Evolutionary conservation across 2,113 vertebrate genomes (phyloP), one percentile per base, ranked within the genome.

Genomic region (Syngnathus scovelli): DNA sequence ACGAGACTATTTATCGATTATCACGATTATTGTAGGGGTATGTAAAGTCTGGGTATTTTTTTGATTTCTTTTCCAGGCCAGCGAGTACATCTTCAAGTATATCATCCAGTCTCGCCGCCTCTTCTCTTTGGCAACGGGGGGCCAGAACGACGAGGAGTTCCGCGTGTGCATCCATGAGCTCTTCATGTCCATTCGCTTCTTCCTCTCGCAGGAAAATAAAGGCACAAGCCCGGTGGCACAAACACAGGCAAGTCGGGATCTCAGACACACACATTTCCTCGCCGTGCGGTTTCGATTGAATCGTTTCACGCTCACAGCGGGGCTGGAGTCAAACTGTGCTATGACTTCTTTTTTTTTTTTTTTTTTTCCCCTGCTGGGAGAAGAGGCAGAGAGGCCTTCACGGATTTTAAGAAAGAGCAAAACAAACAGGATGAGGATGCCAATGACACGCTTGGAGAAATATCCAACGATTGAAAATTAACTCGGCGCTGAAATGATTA

Each of bases 61-160:
- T 33, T 33, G 2, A 33, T 33, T 33, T 33, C 27, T 64, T 46
- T 66, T 58, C 36, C 72, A 92, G 90, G 89, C 91, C 58, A 90
- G 90, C 19, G 96, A 98, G 81, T 99, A 99, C 86, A 96, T 99
- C 83, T 98, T 99, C 85, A 99, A 99, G 82, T 98, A 98, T 69
- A 98, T 99, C 62, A 93, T 98, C 81, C 97, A 98, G 2, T 99
- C 97, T 21, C 93, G 97, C 48, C 92, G 95, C 27, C 91, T 99
- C 21, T 99, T 95, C 83, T 95, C 96, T 6, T 88, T 96, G 69
- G 95, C 97, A 75, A 98, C 95, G 0, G 95, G 97, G 7, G 96
- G 96, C 56, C 96, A 98, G 88, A 95, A 94, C 1, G 97, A 98
- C 76, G 96, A 98, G 54, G 97, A 99, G 87, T 99, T 99, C 78